Percentiles rank a stretch among this genome's conserved stretches.
Evolutionary conservation across 2,888 invertebrate species (phyloP).

Genomic region (Sminthurides aquaticus): DNA sequence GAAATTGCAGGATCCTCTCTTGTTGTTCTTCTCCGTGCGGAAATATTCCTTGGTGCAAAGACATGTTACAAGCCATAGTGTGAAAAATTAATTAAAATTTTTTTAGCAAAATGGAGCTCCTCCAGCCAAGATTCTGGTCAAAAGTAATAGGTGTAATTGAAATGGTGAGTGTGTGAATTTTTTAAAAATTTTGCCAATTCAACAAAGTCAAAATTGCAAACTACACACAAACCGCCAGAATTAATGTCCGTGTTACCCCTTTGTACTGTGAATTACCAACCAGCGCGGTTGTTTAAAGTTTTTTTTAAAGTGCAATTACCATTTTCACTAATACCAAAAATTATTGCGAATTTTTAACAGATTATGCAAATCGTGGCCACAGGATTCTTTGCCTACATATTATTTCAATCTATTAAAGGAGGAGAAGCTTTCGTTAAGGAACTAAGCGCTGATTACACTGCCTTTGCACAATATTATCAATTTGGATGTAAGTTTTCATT

Average conservation of each 20-base stretch:
- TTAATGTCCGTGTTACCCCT: no score
- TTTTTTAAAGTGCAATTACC: no score
- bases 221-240: no score
- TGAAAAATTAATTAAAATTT: neutral
- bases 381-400: neutral
- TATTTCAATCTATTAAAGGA: neutral
- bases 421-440: neutral
- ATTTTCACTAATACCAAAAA: no score
- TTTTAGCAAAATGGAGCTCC: neutral
- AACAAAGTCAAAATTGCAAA: no score
- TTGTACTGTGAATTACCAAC: no score
- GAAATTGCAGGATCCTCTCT: no score
- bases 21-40: no score
- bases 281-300: no score
- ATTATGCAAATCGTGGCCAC: neutral
- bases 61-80: no score
- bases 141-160: conserved; percentile 15
- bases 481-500: conserved; percentile 7
- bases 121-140: conserved; percentile 10
- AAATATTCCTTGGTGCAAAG: no score
- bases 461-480: conserved; percentile 12
- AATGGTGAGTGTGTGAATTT: conserved; percentile 7
- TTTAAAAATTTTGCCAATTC: neutral
- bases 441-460: neutral
- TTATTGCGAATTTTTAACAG: no score